Conservation (phyloP, 2,113 vertebrate species). For the Silurus asotus region DNA sequence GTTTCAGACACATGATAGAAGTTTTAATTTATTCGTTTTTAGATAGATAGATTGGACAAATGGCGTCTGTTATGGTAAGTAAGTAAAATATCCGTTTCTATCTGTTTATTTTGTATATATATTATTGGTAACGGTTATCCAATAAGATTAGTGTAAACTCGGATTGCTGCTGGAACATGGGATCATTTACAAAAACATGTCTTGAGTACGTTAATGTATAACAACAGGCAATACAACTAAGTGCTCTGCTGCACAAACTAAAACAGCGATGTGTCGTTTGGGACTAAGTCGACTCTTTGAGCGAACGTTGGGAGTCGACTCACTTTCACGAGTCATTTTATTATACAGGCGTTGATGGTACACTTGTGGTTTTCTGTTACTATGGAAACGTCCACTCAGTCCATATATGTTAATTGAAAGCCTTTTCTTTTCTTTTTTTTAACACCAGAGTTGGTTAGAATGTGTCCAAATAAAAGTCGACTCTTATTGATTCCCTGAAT, state of each 20-base stretch:
- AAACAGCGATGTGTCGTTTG: neutral
- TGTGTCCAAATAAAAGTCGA: neutral
- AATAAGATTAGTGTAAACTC: neutral
- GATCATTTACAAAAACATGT: neutral
- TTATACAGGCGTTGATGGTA: too few relatives aligned
- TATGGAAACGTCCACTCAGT: fast-evolving
- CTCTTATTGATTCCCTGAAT: neutral
- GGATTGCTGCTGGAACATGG: neutral
- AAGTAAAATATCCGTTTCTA: neutral
- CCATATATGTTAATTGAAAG: neutral
- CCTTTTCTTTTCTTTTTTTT: neutral
- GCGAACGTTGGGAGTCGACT: neutral
- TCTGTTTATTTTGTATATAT: too few relatives aligned
- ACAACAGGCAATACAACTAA: neutral
- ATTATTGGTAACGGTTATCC: neutral
- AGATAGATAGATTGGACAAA: slow-evolving; percentile 26
- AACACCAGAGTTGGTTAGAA: neutral
- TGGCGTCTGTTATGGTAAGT: slow-evolving; percentile 75
- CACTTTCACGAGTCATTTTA: neutral
- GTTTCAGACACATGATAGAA: neutral
- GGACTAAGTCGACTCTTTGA: neutral
- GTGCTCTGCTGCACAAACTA: too few relatives aligned
- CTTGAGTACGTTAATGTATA: neutral
- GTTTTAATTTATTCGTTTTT: neutral
- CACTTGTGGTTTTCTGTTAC: neutral